phyloP scores from a whole-genome alignment of 2,888 invertebrate species.

The Anaspis maculata region DNA sequence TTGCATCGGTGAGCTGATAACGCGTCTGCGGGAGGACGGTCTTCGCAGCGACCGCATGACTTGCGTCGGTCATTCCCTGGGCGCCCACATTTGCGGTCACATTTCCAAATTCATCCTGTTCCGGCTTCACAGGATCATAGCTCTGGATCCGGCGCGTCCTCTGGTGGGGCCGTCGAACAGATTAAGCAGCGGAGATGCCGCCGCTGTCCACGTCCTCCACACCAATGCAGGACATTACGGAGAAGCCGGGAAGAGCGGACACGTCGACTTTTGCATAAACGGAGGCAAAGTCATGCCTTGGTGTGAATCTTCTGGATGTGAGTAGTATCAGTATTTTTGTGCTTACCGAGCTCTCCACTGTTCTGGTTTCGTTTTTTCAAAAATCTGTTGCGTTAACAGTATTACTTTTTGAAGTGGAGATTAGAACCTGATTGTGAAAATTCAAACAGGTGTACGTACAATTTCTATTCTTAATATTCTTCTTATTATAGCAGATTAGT shows the following conservation, averaged over 20 bases:
- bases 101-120: constrained; percentile 66
- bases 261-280: constrained; percentile 74
- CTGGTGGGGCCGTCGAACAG: constrained; percentile 50
- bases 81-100: constrained; percentile 69
- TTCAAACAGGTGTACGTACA: no score
- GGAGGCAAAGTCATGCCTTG: constrained; percentile 70
- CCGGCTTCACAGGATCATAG: constrained; percentile 64
- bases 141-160: constrained; percentile 66
- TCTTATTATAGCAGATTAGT: no score
- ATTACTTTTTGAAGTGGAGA: neutral
- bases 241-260: constrained; percentile 62
- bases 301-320: constrained; percentile 63
- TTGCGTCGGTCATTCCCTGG: constrained; percentile 65
- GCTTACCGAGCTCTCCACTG: no score
- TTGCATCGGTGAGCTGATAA: constrained; percentile 59
- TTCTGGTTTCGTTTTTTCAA: no score
- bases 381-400: no score
- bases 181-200: constrained; percentile 64
- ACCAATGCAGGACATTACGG: constrained; percentile 76
- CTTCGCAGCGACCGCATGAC: constrained; percentile 57
- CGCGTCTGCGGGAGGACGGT: constrained; percentile 55
- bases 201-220: constrained; percentile 69
- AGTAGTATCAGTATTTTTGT: constrained; percentile 23
- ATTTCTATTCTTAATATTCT: no score
- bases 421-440: no score